phyloP scores from a whole-genome alignment of 2,113 vertebrate genomes.

The Prunella himalayana region DNA sequence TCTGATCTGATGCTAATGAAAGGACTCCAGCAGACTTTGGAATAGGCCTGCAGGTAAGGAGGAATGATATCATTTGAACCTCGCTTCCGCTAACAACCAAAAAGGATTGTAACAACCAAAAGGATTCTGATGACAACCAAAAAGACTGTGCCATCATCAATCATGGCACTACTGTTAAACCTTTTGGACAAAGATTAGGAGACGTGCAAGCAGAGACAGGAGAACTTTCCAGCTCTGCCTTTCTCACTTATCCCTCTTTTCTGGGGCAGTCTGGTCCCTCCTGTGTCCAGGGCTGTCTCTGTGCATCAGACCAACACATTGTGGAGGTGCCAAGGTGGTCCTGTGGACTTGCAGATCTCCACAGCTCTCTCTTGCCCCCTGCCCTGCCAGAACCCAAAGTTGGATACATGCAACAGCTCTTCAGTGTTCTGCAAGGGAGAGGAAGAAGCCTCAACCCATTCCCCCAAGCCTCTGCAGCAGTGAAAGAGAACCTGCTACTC shows the following conservation, averaged over 20 bases:
- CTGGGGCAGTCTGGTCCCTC: neutral
- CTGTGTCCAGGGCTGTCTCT: neutral
- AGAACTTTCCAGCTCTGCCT: neutral
- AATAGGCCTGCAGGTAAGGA: neutral
- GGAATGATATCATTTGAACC: neutral
- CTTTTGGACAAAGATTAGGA: neutral
- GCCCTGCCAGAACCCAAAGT: neutral
- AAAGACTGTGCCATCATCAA: neutral
- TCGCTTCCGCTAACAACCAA: neutral
- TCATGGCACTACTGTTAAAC: neutral
- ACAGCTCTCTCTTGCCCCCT: neutral
- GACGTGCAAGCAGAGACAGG: neutral
- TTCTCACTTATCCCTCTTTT: neutral
- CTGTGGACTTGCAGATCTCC: neutral
- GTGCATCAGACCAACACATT: neutral
- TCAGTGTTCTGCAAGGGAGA: neutral
- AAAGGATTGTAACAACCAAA: neutral
- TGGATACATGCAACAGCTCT: neutral
- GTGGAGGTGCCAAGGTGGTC: fast-evolving
- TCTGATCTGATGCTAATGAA: neutral
- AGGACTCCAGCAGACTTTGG: neutral
- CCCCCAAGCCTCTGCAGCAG: neutral
- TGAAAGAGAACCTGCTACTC: neutral
- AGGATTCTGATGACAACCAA: neutral
- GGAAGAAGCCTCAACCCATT: neutral